Evolutionary conservation across 2,888 invertebrate species (phyloP).

Genomic region (Tetragnatha montana): DNA sequence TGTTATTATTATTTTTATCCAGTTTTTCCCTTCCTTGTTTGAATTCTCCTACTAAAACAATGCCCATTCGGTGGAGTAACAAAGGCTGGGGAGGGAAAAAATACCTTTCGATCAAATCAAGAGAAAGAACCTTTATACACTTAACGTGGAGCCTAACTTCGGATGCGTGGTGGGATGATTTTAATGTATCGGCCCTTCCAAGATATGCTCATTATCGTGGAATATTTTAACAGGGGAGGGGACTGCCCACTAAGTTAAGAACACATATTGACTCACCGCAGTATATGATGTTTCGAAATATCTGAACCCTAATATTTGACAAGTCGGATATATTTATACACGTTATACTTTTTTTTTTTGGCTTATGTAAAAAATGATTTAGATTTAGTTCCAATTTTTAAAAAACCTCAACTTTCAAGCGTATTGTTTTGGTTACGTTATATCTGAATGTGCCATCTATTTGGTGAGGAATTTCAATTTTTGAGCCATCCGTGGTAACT

Average conservation of each 20-base stretch:
- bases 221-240: not conserved
- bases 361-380: no score
- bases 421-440: not conserved
- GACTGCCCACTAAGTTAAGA: slow-evolving; percentile 9
- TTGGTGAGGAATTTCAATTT: no score
- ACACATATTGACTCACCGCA: not conserved
- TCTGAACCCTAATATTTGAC: no score
- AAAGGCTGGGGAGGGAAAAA: slow-evolving; percentile 28
- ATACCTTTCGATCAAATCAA: slow-evolving; percentile 56
- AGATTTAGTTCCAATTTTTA: no score
- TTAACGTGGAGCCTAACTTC: slow-evolving; percentile 26
- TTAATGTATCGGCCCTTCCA: slow-evolving; percentile 63
- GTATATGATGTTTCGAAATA: no score
- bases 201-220: slow-evolving; percentile 56
- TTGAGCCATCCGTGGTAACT: no score
- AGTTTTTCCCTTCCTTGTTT: slow-evolving; percentile 26
- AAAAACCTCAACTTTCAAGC: no score
- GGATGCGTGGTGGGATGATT: slow-evolving; percentile 39
- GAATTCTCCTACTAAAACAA: slow-evolving; percentile 60
- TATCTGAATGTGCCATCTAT: no score
- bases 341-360: no score
- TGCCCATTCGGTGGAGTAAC: slow-evolving; percentile 41
- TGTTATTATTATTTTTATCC: not conserved
- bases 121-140: slow-evolving; percentile 42
- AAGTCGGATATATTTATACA: no score